phyloP scores from a whole-genome alignment of 1,140 invertebrate species.

The Penaeus vannamei region DNA sequence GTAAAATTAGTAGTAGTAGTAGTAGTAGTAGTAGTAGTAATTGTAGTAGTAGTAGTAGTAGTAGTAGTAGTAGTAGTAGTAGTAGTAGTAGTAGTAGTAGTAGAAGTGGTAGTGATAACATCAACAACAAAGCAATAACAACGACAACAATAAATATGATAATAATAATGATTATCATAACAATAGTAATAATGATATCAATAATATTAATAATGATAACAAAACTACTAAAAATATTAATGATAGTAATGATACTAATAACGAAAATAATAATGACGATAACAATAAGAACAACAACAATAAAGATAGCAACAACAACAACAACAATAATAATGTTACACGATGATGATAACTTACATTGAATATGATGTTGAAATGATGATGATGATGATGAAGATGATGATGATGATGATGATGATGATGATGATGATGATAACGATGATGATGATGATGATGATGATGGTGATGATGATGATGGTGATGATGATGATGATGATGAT shows the following conservation, averaged over 20 bases:
- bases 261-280: neutral
- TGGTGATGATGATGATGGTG: no score
- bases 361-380: no score
- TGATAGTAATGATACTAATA: constrained; percentile 8
- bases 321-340: constrained; percentile 1
- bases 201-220: neutral
- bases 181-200: neutral
- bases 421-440: no score
- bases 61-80: neutral
- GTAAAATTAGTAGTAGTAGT: constrained; percentile 2
- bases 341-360: neutral
- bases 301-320: neutral
- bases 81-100: neutral
- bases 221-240: constrained; percentile 8
- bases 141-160: neutral
- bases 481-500: no score
- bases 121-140: neutral
- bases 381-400: no score
- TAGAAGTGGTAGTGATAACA: no score
- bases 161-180: neutral
- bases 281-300: neutral
- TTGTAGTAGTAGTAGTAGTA: neutral
- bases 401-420: no score
- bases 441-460: no score
- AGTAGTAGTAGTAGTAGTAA: neutral